Evolutionary conservation across 2,113 vertebrate species (phyloP).

Genomic region (Brachypteracias leptosomus): DNA sequence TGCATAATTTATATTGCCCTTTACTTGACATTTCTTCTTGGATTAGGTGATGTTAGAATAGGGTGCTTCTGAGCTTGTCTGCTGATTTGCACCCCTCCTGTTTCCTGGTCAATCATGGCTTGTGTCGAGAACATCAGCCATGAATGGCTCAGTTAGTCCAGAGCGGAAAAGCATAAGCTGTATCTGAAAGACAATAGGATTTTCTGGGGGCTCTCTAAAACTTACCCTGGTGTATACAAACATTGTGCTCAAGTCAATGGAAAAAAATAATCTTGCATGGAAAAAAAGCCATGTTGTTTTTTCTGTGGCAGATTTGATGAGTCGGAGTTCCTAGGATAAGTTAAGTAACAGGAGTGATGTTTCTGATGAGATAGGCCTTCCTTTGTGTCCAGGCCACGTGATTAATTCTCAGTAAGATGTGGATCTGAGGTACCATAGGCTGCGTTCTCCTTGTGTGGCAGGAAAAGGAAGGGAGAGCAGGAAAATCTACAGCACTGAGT

Average conservation of each 20-base stretch:
- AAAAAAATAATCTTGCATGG: background rate
- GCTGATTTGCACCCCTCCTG: background rate
- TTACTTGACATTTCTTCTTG: background rate
- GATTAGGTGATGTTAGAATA: constrained; percentile 27
- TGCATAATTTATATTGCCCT: constrained; percentile 42
- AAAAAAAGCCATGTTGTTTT: background rate
- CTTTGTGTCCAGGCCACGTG: constrained; percentile 3
- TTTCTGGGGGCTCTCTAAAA: background rate
- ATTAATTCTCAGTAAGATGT: background rate
- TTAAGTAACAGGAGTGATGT: constrained; percentile 26
- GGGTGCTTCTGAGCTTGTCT: background rate
- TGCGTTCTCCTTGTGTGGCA: background rate
- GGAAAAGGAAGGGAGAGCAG: constrained; percentile 8
- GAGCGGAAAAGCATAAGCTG: background rate
- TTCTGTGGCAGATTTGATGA: constrained; percentile 24
- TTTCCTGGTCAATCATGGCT: constrained; percentile 20
- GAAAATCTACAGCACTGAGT: background rate
- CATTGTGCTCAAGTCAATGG: background rate
- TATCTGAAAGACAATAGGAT: constrained; percentile 16
- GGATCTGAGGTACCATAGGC: background rate
- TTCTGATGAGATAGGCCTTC: constrained; percentile 32
- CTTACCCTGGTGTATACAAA: background rate
- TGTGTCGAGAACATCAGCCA: background rate
- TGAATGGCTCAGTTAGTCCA: constrained; percentile 13
- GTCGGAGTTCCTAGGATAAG: constrained; percentile 31